Evolutionary conservation across 2,888 invertebrate genomes (phyloP).

Genomic region (Antheraea assamensis): DNA sequence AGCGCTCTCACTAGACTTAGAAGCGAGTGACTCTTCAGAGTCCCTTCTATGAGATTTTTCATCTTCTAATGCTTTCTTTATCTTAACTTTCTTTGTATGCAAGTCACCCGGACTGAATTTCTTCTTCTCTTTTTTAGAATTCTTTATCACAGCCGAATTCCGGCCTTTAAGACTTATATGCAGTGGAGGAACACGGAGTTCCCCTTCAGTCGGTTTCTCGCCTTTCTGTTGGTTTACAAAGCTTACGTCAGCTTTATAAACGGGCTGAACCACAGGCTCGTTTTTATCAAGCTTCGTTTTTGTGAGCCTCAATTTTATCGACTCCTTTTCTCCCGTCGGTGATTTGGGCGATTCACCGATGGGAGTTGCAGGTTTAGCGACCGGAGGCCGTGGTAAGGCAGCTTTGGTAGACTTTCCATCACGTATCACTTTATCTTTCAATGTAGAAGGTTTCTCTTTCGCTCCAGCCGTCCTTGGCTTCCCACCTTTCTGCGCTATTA

Average conservation of each 20-base stretch:
- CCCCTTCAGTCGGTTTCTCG: slow-evolving; percentile 81
- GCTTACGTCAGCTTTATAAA: slow-evolving; percentile 91
- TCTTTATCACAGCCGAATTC: slow-evolving; percentile 92
- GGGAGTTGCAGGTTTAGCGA: slow-evolving; percentile 51
- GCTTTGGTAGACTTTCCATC: slow-evolving; percentile 70
- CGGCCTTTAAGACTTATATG: slow-evolving; percentile 93
- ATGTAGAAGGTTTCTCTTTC: slow-evolving; percentile 65
- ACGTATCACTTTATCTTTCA: slow-evolving; percentile 70
- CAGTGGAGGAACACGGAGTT: slow-evolving; percentile 92
- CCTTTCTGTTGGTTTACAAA: slow-evolving; percentile 84
- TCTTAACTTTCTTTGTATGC: slow-evolving; percentile 81
- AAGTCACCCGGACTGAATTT: slow-evolving; percentile 76
- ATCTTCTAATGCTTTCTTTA: slow-evolving; percentile 67
- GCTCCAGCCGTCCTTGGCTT: slow-evolving; percentile 64
- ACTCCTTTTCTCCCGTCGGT: slow-evolving; percentile 83
- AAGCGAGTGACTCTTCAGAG: slow-evolving; percentile 58
- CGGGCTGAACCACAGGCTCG: slow-evolving; percentile 88
- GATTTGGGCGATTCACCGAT: slow-evolving; percentile 60
- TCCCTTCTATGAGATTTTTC: slow-evolving; percentile 67
- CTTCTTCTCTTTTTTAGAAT: slow-evolving; percentile 87
- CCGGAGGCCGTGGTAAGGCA: slow-evolving; percentile 61
- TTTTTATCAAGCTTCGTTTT: slow-evolving; percentile 88
- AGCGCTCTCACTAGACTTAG: slow-evolving; percentile 60
- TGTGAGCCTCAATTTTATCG: slow-evolving; percentile 88
- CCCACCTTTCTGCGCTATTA: slow-evolving; percentile 65